Conservation (phyloP, 2,797 vertebrate species). For the Nyctibius grandis region DNA sequence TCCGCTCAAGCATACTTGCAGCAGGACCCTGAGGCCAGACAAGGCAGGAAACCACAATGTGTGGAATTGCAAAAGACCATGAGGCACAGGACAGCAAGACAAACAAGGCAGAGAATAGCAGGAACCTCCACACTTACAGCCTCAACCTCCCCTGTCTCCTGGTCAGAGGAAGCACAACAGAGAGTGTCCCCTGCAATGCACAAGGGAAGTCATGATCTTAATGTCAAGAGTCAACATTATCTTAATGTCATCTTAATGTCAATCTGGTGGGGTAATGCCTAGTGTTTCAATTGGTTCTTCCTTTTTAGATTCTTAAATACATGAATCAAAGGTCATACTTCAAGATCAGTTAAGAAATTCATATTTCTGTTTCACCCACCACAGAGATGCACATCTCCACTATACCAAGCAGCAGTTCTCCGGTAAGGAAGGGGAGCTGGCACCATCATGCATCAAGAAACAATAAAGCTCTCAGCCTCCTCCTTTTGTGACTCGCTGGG, state of each 20-base stretch:
- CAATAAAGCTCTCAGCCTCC: neutral
- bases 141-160: neutral
- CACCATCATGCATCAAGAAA: neutral
- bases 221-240: neutral
- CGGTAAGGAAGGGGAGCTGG: neutral
- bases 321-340: neutral
- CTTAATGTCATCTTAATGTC: neutral
- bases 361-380: neutral
- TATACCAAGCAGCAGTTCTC: neutral
- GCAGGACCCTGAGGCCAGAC: neutral
- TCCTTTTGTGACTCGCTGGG: neutral
- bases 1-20: neutral
- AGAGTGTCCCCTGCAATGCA: accelerated
- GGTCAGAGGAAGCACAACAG: neutral
- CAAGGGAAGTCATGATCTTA: neutral
- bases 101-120: neutral
- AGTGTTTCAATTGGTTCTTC: neutral
- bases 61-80: neutral
- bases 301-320: neutral
- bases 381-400: neutral
- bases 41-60: neutral
- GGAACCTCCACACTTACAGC: neutral
- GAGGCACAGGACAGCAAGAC: accelerated
- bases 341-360: neutral
- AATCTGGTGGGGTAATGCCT: neutral